Evolutionary conservation across 2,113 vertebrate genomes (phyloP).

Genomic region (Callorhinus ursinus): DNA sequence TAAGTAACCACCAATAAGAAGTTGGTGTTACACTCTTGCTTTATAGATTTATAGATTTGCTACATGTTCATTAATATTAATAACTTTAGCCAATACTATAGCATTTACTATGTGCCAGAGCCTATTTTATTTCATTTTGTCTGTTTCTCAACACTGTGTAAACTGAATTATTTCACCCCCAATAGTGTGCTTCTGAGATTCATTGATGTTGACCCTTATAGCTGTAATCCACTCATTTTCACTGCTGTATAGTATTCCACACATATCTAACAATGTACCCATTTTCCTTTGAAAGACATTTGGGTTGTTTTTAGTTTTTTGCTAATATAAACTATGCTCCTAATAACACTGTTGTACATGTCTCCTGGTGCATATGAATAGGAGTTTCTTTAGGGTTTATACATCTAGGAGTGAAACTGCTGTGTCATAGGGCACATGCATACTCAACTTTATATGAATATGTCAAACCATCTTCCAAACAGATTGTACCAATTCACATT

Average conservation of each 20-base stretch:
- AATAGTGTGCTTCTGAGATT: not conserved
- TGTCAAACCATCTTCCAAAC: not conserved
- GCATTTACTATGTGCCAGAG: not conserved
- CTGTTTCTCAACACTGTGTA: not conserved
- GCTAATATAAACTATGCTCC: not conserved
- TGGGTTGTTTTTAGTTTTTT: not conserved
- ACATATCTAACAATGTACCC: not conserved
- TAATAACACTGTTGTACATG: not conserved
- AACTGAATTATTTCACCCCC: not conserved
- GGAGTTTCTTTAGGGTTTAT: not conserved
- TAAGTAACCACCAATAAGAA: not conserved
- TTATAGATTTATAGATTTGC: not conserved
- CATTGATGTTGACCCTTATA: not conserved
- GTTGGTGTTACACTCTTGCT: not conserved
- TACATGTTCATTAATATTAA: not conserved
- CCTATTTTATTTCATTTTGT: slow-evolving; percentile 8
- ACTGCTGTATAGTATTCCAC: not conserved
- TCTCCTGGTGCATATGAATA: not conserved
- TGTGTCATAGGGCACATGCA: not conserved
- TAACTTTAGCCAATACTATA: not conserved
- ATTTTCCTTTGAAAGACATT: not conserved
- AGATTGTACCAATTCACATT: not conserved
- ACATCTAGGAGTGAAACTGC: not conserved
- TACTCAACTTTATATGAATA: not conserved
- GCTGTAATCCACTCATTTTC: not conserved